Evolutionary conservation across 2,113 vertebrate species (phyloP).

Genomic region (Aramus guarauna): DNA sequence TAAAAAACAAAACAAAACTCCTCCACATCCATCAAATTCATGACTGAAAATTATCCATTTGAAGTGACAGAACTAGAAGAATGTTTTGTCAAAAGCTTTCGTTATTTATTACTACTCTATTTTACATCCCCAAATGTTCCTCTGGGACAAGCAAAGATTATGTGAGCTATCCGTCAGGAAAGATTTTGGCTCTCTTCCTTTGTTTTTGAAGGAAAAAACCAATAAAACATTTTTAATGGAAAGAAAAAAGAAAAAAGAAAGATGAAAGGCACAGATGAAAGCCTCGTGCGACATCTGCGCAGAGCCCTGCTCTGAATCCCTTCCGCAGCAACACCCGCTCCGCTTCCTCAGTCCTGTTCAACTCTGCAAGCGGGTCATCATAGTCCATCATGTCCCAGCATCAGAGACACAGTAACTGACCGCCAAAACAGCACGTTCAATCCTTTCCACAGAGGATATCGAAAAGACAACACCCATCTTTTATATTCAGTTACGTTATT

Average conservation of each 20-base stretch:
- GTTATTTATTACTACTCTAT: neutral
- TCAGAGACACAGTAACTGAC: neutral
- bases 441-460: neutral
- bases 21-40: neutral
- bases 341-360: neutral
- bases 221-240: neutral
- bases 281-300: neutral
- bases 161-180: accelerated
- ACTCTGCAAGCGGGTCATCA: neutral
- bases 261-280: neutral
- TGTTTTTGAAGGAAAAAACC: neutral
- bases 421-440: neutral
- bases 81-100: neutral
- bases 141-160: neutral
- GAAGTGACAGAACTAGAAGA: neutral
- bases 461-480: neutral
- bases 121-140: neutral
- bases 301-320: neutral
- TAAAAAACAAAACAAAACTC: neutral
- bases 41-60: neutral
- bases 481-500: neutral
- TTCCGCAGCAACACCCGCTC: neutral
- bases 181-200: neutral
- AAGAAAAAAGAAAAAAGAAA: neutral
- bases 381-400: neutral